Evolutionary conservation across 1,140 invertebrate genomes (phyloP).

Genomic region (Amphibalanus amphitrite): DNA sequence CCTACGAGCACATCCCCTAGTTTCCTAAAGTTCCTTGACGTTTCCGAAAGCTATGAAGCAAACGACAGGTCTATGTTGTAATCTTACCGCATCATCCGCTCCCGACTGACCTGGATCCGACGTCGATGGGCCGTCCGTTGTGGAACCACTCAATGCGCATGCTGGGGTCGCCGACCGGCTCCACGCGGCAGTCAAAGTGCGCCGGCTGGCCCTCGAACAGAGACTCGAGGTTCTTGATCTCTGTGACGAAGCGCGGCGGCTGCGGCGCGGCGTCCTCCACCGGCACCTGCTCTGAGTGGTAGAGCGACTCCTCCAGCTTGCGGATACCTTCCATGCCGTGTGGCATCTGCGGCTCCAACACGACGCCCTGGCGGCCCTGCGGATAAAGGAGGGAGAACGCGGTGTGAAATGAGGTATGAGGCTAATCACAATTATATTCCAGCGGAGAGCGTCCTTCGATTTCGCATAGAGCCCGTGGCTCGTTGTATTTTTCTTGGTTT

Average conservation of each 20-base stretch:
- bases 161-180: constrained; percentile 64
- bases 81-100: no score
- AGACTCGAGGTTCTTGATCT: constrained; percentile 35
- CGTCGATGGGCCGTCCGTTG: constrained; percentile 42
- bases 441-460: no score
- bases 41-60: no score
- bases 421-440: constrained; percentile 58
- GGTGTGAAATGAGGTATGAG: constrained; percentile 51
- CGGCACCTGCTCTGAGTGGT: constrained; percentile 65
- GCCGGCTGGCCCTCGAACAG: constrained; percentile 56
- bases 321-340: constrained; percentile 39
- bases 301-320: constrained; percentile 69
- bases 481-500: no score
- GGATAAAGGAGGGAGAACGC: no score
- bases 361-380: neutral
- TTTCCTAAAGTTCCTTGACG: no score
- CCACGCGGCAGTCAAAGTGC: constrained; percentile 80
- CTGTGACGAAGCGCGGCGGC: constrained; percentile 66
- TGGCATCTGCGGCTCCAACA: neutral
- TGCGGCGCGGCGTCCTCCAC: constrained; percentile 65
- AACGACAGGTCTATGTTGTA: no score
- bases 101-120: no score
- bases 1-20: no score
- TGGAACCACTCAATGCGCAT: constrained; percentile 90
- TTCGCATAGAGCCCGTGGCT: no score